Base-by-base conservation (phyloP, 2,888 invertebrate species). In the Bruchidius siliquastri region DNA sequence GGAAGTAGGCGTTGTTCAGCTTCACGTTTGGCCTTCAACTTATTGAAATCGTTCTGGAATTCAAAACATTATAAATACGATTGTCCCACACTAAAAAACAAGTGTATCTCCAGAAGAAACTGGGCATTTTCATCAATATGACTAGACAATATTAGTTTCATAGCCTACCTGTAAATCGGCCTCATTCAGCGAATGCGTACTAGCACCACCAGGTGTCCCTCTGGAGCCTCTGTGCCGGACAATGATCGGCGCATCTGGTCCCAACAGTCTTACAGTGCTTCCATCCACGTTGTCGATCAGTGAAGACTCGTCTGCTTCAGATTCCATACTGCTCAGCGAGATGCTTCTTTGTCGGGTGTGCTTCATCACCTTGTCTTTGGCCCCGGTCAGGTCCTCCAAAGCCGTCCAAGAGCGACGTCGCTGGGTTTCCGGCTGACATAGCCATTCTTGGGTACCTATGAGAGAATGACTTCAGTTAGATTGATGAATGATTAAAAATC, bases 321-420 rank as follows among this genome's bases (percentile, higher is more conserved):
- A 96, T 85, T 96, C 96, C 89, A 96, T 91, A 84, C 93, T 93
- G 84, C 93, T 93, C 77, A 93, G 86, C 82, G 93, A 93, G 83
- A 92, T 91, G 84, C 92, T 92, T 80, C 90, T 87, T 81, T 90
- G 90, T 22, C 89, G 83, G 30, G 82, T 82, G 72, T 85, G 84
- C 78, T 87, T 88, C 70, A 88, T 88, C 70, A 88, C 87, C 80
- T 89, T 90, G 72, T 88, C 88, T 78, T 89, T 88, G 80, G 88
- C 88, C 76, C 88, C 89, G 13, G 88, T 89, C 72, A 90, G 87
- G 82, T 92, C 92, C 84, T 95, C 95, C 74, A 94, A 88, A n/a
- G 94, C 95, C 4, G 95, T 94, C 96, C 96, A 96, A 78, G 95
- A 95, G 84, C 94, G 91, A 79, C 96, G 89, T 1, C 94, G 88